Percentiles rank a stretch among this genome's conserved stretches.
These are phyloP conservation scores for Gouania willdenowi DNA, from an alignment of 2,797 vertebrate species.

Conservation along the genomic window DNA sequence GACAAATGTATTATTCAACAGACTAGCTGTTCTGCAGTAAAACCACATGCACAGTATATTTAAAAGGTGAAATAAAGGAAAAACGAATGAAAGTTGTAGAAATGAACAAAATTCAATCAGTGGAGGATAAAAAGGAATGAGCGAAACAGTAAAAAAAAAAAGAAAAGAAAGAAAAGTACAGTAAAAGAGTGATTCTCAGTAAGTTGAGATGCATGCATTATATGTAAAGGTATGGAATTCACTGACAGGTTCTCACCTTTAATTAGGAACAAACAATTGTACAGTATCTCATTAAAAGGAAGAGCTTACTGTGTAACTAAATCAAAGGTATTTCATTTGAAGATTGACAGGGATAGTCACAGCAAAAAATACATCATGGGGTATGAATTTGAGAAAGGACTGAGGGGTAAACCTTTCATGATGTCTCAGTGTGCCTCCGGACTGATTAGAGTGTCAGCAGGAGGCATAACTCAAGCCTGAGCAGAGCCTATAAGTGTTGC, in stretches of 20 bases:
- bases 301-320: slow-evolving; percentile 9
- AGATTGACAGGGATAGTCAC: slow-evolving; percentile 1
- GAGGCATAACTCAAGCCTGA: slow-evolving; percentile 48
- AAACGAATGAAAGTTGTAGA: slow-evolving; percentile 25
- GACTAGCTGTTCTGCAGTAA: slow-evolving; percentile 29
- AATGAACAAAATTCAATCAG: slow-evolving; percentile 29
- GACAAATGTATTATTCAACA: slow-evolving; percentile 59
- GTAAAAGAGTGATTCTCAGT: slow-evolving; percentile 22
- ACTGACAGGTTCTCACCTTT: slow-evolving; percentile 18
- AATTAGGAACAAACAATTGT: slow-evolving; percentile 8
- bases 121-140: no score
- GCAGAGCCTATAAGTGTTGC: slow-evolving; percentile 34
- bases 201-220: slow-evolving; percentile 35
- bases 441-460: slow-evolving; percentile 65
- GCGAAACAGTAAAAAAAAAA: slow-evolving; percentile 12
- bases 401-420: slow-evolving; percentile 27
- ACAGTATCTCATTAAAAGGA: slow-evolving; percentile 5
- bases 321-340: slow-evolving; percentile 12
- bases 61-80: neutral
- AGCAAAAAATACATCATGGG: slow-evolving; percentile 24
- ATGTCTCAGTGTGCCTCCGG: slow-evolving; percentile 31
- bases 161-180: slow-evolving; percentile 16
- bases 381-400: slow-evolving; percentile 23
- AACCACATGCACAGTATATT: slow-evolving; percentile 42
- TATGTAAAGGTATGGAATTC: slow-evolving; percentile 4